Base-by-base conservation (phyloP, 2,888 invertebrate genomes). In the Lissonota sp. region DNA sequence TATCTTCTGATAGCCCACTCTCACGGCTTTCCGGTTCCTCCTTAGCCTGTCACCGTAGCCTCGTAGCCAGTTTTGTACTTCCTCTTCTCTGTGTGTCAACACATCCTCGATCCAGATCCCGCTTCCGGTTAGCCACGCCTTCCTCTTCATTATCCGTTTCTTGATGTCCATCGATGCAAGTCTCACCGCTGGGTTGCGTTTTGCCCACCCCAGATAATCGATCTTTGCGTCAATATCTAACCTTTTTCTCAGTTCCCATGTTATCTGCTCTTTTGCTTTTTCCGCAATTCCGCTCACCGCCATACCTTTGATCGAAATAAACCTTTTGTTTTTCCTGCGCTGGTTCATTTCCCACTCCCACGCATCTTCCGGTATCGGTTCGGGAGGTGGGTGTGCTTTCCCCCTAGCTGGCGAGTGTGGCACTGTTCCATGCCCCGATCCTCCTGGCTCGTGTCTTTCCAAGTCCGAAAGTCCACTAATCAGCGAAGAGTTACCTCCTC, bases 1-100 rank as follows among this genome's bases (percentile, higher is more conserved):
- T 44, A 73, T 44, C 57, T 73, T 73, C 26, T 16, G 37, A 5
- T 72, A 51, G 2, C 71, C 71, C 6, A 60, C 14, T 14, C 39
- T 62, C 4, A 63, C 26, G 6, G 16, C 16, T 12, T 42, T 55
- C 6, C 67, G 44, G n/a, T 44, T 42, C 7, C 55, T 10, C 12
- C 49, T 37, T 0, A 12, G 37, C 44, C 4, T 10, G 8, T 4
- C n/a, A 4, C 7, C 58, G 5, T 58, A 4, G 5, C 39, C 16
- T 39, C 39, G 26, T 7, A 58, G n/a, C 10, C 4, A 58, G 8
- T 26, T 39, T 10, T 7, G 0, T 5, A 58, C 39, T 39, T 37
- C 39, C 8, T n/a, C 37, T 39, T 39, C 58, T 0, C 58, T 8
- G 10, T 8, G 10, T 4, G 58, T 39, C n/a, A 58, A 1, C 10